Conservation (phyloP, 2,113 vertebrate genomes). For the Seriola rivoliana region DNA sequence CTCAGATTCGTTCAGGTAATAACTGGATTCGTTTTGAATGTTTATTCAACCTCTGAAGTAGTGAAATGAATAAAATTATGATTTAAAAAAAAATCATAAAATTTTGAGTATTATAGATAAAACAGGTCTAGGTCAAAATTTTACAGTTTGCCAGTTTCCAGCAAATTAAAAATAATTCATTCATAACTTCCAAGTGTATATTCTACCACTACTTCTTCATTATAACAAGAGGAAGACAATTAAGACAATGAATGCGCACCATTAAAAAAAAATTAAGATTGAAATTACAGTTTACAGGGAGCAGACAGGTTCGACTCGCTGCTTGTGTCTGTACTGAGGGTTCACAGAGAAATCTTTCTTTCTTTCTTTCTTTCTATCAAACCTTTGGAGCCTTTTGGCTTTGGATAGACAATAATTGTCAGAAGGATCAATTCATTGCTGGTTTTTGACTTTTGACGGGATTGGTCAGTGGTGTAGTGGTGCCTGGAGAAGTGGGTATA, state of each 20-base stretch:
- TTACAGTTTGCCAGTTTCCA: not conserved
- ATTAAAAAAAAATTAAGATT: slow-evolving; percentile 22
- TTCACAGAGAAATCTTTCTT: not conserved
- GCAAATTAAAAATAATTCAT: not conserved
- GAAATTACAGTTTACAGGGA: slow-evolving; percentile 46
- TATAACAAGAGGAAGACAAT: not conserved
- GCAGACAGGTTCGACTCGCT: slow-evolving; percentile 28
- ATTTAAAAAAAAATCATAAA: not conserved
- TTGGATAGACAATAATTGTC: too few relatives aligned
- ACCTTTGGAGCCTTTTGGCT: too few relatives aligned
- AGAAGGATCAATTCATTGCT: too few relatives aligned
- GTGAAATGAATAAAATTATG: not conserved
- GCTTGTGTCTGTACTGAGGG: not conserved
- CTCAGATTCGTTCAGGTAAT: slow-evolving; percentile 25
- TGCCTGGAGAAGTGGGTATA: too few relatives aligned
- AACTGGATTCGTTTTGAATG: not conserved
- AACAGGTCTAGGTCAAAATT: not conserved
- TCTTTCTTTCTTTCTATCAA: too few relatives aligned
- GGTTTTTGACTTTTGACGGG: too few relatives aligned
- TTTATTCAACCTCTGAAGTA: not conserved
- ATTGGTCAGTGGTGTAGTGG: too few relatives aligned
- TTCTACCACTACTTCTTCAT: not conserved
- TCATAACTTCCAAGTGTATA: not conserved
- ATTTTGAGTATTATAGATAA: not conserved
- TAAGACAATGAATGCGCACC: slow-evolving; percentile 24